These are phyloP conservation scores for Distichodus sexfasciatus DNA, from an alignment of 2,797 vertebrate genomes.

Conservation along the genomic window DNA sequence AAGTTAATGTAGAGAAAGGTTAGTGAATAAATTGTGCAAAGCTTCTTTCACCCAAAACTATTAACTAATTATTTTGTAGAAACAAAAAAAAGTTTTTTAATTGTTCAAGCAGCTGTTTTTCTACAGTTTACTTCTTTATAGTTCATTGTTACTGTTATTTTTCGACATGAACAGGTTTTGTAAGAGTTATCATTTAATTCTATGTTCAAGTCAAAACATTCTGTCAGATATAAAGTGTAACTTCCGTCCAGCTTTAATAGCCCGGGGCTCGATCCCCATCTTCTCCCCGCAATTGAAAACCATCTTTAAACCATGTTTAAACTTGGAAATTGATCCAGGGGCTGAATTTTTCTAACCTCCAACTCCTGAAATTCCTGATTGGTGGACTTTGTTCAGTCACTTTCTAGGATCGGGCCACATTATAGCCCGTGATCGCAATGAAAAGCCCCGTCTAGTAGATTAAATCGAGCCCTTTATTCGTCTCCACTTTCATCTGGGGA, in stretches of 20 bases:
- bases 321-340: slow-evolving; percentile 42
- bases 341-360: slow-evolving; percentile 40
- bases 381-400: slow-evolving; percentile 30
- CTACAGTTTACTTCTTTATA: too few species aligned
- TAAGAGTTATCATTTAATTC: too few species aligned
- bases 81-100: too few species aligned
- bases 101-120: too few species aligned
- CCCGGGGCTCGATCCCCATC: neutral
- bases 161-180: too few species aligned
- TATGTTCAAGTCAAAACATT: slow-evolving; percentile 20
- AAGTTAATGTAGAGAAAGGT: too few species aligned
- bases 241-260: slow-evolving; percentile 1
- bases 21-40: too few species aligned
- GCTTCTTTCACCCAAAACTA: too few species aligned
- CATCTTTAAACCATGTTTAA: slow-evolving; percentile 36
- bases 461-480: slow-evolving; percentile 97
- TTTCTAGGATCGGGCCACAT: slow-evolving; percentile 71
- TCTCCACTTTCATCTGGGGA: slow-evolving; percentile 90
- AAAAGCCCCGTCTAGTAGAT: slow-evolving; percentile 85
- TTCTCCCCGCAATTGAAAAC: neutral
- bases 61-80: too few species aligned
- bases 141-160: too few species aligned
- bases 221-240: slow-evolving; percentile 24
- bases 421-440: slow-evolving; percentile 73
- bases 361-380: slow-evolving; percentile 22